These are phyloP conservation scores for Heteropelma amictum DNA, from an alignment of 2,888 invertebrate genomes.

Conservation along the genomic window DNA sequence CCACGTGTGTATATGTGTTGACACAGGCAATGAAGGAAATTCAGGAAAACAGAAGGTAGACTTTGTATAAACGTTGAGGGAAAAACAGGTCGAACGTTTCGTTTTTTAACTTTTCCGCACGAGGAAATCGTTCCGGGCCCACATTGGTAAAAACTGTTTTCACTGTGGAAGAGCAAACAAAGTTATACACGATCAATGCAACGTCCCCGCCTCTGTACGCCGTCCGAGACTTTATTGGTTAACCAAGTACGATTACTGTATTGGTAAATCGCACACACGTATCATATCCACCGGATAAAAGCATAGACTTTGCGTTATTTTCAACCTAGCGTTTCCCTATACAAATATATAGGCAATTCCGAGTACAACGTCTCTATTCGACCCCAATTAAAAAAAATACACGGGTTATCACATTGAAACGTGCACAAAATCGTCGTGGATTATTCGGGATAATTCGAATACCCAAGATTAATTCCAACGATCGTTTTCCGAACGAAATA, in stretches of 20 bases:
- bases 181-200: slow-evolving; percentile 11
- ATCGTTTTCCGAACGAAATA: too few relatives aligned
- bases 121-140: slow-evolving; percentile 4
- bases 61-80: too few relatives aligned
- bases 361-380: neutral
- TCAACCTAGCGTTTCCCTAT: neutral
- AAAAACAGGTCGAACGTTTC: too few relatives aligned
- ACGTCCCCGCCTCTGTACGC: slow-evolving; percentile 10
- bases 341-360: neutral
- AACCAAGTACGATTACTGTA: slow-evolving; percentile 1
- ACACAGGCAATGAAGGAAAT: too few relatives aligned
- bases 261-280: neutral
- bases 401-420: neutral
- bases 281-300: neutral
- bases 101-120: slow-evolving; percentile 10
- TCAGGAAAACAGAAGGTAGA: too few relatives aligned
- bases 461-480: too few relatives aligned
- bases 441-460: too few relatives aligned
- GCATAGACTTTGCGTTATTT: neutral
- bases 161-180: slow-evolving; percentile 29
- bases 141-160: slow-evolving; percentile 20
- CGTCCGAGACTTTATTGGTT: slow-evolving; percentile 30
- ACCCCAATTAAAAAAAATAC: neutral
- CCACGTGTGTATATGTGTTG: too few relatives aligned
- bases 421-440: too few relatives aligned